phyloP scores from a whole-genome alignment of 2,113 vertebrate genomes.

The Rattus norvegicus region DNA sequence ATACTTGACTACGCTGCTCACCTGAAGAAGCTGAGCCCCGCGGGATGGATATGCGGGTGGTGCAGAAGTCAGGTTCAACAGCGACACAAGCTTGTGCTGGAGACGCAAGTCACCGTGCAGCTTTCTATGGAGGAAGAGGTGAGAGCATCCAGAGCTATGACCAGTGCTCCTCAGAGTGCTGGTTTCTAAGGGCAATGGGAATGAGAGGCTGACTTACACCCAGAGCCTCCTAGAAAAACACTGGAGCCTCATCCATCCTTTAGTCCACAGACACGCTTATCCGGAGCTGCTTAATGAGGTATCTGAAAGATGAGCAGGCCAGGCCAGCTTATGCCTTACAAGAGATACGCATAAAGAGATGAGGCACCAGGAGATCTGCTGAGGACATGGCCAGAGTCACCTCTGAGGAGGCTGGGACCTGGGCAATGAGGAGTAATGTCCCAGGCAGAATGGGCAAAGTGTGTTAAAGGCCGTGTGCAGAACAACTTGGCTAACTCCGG shows the following conservation, averaged over 20 bases:
- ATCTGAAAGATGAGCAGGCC: background rate
- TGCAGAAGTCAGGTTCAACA: too few relatives aligned
- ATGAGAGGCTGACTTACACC: background rate
- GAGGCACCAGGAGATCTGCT: background rate
- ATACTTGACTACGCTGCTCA: rapidly evolving
- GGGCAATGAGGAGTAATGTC: background rate
- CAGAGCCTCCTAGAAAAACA: background rate
- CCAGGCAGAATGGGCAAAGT: background rate
- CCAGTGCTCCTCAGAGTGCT: rapidly evolving
- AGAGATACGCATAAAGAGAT: background rate
- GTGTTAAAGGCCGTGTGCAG: background rate
- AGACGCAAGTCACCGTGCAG: background rate
- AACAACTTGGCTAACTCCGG: background rate
- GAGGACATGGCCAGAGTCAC: too few relatives aligned
- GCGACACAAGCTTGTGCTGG: too few relatives aligned
- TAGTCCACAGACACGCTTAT: background rate
- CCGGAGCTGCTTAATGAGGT: background rate
- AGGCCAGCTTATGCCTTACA: too few relatives aligned
- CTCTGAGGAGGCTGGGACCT: background rate
- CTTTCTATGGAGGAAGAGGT: background rate
- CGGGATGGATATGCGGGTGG: rapidly evolving
- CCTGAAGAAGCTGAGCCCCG: background rate
- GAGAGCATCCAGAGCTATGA: background rate
- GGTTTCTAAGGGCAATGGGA: rapidly evolving
- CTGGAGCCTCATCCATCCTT: background rate